A percentile compares a stretch with the other conserved stretches of the same genome.
phyloP scores from a whole-genome alignment of 2,888 invertebrate genomes.

The Lottia scabra region DNA sequence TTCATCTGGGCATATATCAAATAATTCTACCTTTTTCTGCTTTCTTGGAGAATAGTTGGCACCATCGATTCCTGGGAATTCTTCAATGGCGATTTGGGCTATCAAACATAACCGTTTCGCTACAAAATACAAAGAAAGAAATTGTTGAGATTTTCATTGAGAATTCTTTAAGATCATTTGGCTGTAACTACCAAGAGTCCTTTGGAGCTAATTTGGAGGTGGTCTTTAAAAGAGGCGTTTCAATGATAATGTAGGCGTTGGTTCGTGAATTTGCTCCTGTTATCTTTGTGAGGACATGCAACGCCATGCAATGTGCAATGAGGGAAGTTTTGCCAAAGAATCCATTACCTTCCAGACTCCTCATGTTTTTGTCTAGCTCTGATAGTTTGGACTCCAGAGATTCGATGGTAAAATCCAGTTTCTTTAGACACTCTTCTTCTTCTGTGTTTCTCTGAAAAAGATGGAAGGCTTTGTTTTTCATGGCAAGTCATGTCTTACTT shows the following conservation, averaged over 20 bases:
- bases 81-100: constrained; percentile 45
- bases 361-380: constrained; percentile 43
- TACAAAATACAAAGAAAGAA: constrained; percentile 21
- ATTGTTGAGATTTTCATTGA: too few species aligned
- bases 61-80: constrained; percentile 49
- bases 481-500: too few species aligned
- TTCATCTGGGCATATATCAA: constrained; percentile 32
- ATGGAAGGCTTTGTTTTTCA: too few species aligned
- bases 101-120: constrained; percentile 42
- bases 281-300: too few species aligned
- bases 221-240: too few species aligned
- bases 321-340: too few species aligned
- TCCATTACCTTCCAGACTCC: constrained; percentile 49
- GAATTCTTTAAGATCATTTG: too few species aligned
- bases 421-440: constrained; percentile 59
- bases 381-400: constrained; percentile 55
- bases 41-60: constrained; percentile 47
- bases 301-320: too few species aligned
- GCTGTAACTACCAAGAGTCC: too few species aligned
- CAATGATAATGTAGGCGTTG: too few species aligned
- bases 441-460: constrained; percentile 46
- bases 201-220: too few species aligned
- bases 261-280: too few species aligned
- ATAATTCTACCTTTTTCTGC: constrained; percentile 43
- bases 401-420: constrained; percentile 59